phyloP scores from a whole-genome alignment of 1,140 invertebrate genomes.

The Dendrolimus kikuchii region DNA sequence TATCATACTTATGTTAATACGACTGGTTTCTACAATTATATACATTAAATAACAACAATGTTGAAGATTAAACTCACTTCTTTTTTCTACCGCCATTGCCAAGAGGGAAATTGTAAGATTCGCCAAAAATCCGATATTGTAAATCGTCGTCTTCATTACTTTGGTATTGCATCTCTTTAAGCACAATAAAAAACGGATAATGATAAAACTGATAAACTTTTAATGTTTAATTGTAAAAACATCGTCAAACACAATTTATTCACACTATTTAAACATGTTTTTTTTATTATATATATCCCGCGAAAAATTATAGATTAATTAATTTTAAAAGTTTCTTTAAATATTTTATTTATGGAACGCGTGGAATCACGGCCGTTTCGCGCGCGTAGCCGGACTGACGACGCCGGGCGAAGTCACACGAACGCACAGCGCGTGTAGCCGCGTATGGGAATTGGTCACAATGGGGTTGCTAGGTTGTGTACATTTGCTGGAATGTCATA shows the following conservation, averaged over 20 bases:
- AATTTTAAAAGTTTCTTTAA: conserved; percentile 19
- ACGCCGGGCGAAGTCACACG: conserved; percentile 17
- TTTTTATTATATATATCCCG: conserved; percentile 8
- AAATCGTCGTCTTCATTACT: conserved; percentile 64
- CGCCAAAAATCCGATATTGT: conserved; percentile 67
- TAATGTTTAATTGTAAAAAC: conserved; percentile 49
- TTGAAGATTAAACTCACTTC: conserved; percentile 53
- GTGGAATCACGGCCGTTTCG: conserved; percentile 37
- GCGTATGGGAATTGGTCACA: conserved; percentile 22
- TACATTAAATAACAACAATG: not conserved
- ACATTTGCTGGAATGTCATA: not conserved
- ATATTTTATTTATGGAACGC: conserved; percentile 17
- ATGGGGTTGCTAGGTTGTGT: conserved; percentile 11
- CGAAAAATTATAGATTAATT: conserved; percentile 15
- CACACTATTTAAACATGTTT: conserved; percentile 9
- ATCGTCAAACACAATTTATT: conserved; percentile 34
- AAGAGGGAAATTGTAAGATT: conserved; percentile 52
- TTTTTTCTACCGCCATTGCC: conserved; percentile 36
- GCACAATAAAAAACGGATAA: conserved; percentile 39
- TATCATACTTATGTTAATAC: too few species aligned
- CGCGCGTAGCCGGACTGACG: conserved; percentile 52
- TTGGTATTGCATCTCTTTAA: conserved; percentile 65
- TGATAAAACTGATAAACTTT: conserved; percentile 54
- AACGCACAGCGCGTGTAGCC: conserved; percentile 9
- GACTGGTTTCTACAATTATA: too few species aligned